Percentiles rank a stretch among this genome's conserved stretches.
These are phyloP conservation scores for Pseudococcus viburni DNA, from an alignment of 2,888 invertebrate genomes.

Conservation along the genomic window DNA sequence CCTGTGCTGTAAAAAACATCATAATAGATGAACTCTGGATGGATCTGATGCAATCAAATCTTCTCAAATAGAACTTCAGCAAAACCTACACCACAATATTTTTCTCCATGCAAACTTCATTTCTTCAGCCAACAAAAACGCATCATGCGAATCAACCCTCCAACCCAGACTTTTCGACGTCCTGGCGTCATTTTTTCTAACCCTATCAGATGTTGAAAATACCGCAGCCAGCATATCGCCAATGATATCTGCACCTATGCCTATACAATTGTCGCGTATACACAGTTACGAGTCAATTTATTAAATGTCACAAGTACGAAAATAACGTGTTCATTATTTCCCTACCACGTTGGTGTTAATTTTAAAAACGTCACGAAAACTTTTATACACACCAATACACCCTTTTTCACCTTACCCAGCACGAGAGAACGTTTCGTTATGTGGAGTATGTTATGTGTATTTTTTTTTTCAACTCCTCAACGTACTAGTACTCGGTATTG, in stretches of 20 bases:
- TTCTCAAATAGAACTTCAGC: too few relatives aligned
- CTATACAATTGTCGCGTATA: background rate
- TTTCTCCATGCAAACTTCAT: too few relatives aligned
- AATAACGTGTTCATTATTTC: slow-evolving; percentile 23
- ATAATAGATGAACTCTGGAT: too few relatives aligned
- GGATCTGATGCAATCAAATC: too few relatives aligned
- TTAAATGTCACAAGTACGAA: slow-evolving; percentile 19
- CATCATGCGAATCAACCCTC: background rate
- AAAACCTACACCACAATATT: too few relatives aligned
- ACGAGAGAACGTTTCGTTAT: background rate
- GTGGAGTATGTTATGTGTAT: background rate
- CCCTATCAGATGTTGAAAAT: background rate
- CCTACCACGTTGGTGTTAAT: slow-evolving; percentile 6
- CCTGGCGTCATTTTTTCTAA: background rate
- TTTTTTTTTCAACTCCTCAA: background rate
- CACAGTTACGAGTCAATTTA: slow-evolving; percentile 13
- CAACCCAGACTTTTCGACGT: background rate
- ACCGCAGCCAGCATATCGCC: background rate
- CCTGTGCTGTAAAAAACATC: too few relatives aligned
- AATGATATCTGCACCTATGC: background rate
- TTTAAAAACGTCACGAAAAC: slow-evolving; percentile 36
- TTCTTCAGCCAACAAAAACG: too few relatives aligned
- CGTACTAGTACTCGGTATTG: background rate
- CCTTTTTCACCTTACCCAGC: background rate
- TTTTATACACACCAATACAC: slow-evolving; percentile 7